phyloP scores from a whole-genome alignment of 2,888 invertebrate species.

The Cordylochernes scorpioides region DNA sequence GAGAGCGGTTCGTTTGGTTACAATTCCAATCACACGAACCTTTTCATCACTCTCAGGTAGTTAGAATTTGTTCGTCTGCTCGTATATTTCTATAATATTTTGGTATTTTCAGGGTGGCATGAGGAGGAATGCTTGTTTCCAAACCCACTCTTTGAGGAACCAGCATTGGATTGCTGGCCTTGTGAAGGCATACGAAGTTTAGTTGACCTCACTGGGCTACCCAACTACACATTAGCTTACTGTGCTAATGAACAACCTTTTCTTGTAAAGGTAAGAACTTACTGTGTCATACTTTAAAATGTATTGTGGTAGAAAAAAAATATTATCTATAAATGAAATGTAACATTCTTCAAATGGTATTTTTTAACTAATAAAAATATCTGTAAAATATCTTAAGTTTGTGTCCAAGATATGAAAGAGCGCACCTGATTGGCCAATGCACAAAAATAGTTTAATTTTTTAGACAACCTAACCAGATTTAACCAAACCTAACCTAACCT shows the following conservation, averaged over 20 bases:
- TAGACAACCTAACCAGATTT: no score
- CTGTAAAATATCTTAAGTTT: no score
- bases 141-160: constrained; percentile 52
- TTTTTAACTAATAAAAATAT: no score
- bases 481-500: no score
- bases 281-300: no score
- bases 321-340: no score
- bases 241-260: constrained; percentile 31
- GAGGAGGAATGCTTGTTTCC: constrained; percentile 57
- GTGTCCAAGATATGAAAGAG: no score
- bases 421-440: no score
- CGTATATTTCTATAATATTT: constrained; percentile 2
- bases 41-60: constrained; percentile 46
- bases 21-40: constrained; percentile 43
- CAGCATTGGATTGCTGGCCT: constrained; percentile 60
- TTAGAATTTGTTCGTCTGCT: constrained; percentile 4
- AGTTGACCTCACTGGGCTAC: constrained; percentile 34
- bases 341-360: no score
- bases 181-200: constrained; percentile 42
- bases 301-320: no score
- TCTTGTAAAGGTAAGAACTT: constrained; percentile 24
- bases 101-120: constrained; percentile 35
- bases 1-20: constrained; percentile 38
- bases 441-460: no score
- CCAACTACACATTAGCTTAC: constrained; percentile 26